phyloP scores from a whole-genome alignment of 37 sponge, comb jelly and placozoan genomes.

The Halisarca cf. caerulea region DNA sequence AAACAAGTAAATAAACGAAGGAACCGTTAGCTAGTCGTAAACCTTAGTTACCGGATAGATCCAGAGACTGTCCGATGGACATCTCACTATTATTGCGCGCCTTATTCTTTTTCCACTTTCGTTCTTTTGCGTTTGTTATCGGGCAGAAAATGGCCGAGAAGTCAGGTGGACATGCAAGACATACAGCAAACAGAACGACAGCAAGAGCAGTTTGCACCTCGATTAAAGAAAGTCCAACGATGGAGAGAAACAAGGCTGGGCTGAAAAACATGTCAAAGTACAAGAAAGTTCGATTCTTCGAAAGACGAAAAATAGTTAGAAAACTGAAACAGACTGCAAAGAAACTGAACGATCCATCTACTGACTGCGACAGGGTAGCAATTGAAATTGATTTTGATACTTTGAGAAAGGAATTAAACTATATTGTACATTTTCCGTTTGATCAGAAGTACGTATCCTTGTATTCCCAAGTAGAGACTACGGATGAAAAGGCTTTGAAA shows the following conservation, averaged over 20 bases:
- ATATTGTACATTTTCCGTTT: conserved; percentile 3
- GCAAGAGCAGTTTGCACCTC: background rate
- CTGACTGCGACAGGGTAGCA: background rate
- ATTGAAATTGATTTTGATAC: background rate
- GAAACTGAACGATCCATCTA: background rate
- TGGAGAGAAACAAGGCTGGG: background rate
- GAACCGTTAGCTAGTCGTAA: no score
- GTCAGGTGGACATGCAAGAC: background rate
- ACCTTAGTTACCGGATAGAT: background rate
- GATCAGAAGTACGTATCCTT: conserved; percentile 18
- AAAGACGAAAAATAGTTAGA: background rate
- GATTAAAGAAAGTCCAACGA: background rate
- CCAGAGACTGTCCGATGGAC: conserved; percentile 8
- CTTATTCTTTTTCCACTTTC: no score
- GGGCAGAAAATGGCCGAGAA: background rate
- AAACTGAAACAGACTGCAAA: background rate
- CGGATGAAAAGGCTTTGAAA: background rate
- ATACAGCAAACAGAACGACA: background rate
- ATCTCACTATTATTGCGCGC: background rate
- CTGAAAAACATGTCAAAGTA: background rate
- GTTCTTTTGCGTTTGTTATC: no score
- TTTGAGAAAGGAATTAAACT: background rate
- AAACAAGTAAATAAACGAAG: no score
- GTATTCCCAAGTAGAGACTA: background rate
- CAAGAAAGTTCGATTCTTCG: conserved; percentile 21